phyloP scores from a whole-genome alignment of 30 jellyfish, hydroid and myxozoan species.

The Rhopilema esculentum region DNA sequence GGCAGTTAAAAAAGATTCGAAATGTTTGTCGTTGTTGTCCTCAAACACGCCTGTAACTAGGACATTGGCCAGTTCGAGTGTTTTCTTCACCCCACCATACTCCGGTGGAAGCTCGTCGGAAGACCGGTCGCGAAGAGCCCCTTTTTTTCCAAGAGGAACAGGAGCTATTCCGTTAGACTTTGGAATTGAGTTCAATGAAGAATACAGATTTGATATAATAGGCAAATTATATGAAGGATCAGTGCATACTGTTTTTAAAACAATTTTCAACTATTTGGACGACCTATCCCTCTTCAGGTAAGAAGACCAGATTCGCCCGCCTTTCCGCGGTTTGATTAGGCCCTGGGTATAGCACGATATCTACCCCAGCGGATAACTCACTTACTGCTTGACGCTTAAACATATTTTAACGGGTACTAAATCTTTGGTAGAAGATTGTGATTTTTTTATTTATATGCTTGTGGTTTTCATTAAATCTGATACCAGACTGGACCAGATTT shows the following conservation, averaged over 20 bases:
- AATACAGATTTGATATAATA: constrained; percentile 37
- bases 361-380: no score
- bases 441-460: no score
- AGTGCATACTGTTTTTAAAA: constrained; percentile 50
- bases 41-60: constrained; percentile 52
- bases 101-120: constrained; percentile 14
- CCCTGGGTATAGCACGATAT: no score
- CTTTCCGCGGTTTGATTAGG: not conserved
- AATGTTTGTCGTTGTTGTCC: constrained; percentile 35
- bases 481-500: no score
- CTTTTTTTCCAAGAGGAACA: constrained; percentile 22
- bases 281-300: constrained; percentile 67
- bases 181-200: constrained; percentile 41
- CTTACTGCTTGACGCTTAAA: no score
- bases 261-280: constrained; percentile 43
- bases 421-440: no score
- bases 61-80: constrained; percentile 16
- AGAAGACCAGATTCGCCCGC: not conserved
- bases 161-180: constrained; percentile 52
- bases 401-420: no score
- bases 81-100: constrained; percentile 57
- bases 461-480: no score
- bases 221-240: constrained; percentile 10
- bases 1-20: not conserved
- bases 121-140: constrained; percentile 11